phyloP scores from a whole-genome alignment of 2,888 invertebrate species.

The Tachystola acroxantha region DNA sequence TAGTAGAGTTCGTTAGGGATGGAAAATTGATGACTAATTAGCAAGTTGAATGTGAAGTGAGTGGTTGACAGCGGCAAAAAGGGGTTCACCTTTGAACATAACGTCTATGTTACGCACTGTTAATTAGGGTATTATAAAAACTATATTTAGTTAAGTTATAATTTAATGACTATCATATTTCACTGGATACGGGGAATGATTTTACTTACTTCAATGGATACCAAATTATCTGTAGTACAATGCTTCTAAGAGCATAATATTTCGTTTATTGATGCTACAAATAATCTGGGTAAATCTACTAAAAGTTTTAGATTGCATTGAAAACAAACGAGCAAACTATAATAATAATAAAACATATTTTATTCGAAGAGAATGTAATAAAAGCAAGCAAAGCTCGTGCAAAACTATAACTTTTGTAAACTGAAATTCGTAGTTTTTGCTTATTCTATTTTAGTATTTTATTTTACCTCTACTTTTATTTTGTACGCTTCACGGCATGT shows the following conservation, averaged over 20 bases:
- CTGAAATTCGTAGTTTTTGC: neutral
- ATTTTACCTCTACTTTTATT: neutral
- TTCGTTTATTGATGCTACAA: too few relatives aligned
- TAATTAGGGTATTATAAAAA: neutral
- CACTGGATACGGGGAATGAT: too few relatives aligned
- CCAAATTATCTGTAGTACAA: too few relatives aligned
- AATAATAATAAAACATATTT: too few relatives aligned
- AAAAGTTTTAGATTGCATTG: too few relatives aligned
- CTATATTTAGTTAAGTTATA: neutral
- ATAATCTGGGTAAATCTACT: too few relatives aligned
- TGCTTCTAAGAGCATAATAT: too few relatives aligned
- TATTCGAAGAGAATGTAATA: too few relatives aligned
- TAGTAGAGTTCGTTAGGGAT: slow-evolving; percentile 38
- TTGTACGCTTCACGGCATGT: neutral
- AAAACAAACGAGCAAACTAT: too few relatives aligned
- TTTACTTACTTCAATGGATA: too few relatives aligned
- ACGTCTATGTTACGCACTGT: neutral
- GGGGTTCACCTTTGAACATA: slow-evolving; percentile 25
- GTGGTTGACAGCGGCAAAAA: slow-evolving; percentile 21
- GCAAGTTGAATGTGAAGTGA: slow-evolving; percentile 35
- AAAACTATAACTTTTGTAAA: neutral
- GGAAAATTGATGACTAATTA: slow-evolving; percentile 44
- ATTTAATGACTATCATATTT: too few relatives aligned
- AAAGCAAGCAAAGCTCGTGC: neutral
- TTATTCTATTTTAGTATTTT: too few relatives aligned